Evolutionary conservation across 2,797 vertebrate genomes (phyloP), one percentile per base, ranked within the genome.

Genomic region (Myotis pilosus): DNA sequence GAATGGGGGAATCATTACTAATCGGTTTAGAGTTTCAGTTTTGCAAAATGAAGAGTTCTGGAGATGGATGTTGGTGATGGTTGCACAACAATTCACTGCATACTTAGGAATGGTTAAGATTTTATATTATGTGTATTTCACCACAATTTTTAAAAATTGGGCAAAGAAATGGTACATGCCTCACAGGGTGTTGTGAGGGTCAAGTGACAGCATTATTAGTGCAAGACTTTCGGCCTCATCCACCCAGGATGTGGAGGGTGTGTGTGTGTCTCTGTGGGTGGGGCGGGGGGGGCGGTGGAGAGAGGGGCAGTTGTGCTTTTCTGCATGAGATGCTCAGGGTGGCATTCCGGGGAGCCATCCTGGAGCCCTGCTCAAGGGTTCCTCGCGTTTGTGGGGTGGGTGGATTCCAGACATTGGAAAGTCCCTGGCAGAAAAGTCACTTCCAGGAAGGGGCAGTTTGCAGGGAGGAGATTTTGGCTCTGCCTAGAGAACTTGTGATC

Each of bases 391-490:
- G 83, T 92, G 71, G 79, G 62, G 13, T 83, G 82, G 68, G 64
- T 90, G 72, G 22, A 83, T 94, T 94, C 82, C 64, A 86, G 79
- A 23, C 53, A 28, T 11, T 2, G 89, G 94, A 96, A 96, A 96
- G 95, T 94, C 92, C 95, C 96, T 96, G 94, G 94, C 83, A 78
- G 93, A 51, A 51, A 91, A 55, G 76, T n/a, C 23, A 2, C 71
- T 87, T 72, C 44, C 80, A 62, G 44, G 60, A 16, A 84, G 62
- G 47, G 62, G 47, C 87, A 91, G 85, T 87, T 33, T 79, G 47
- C 64, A 83, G 84, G 89, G 60, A 66, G 64, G 82, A 75, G 79
- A 51, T 41, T 80, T 69, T 5, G 11, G 87, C 75, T 92, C 41
- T 25, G n/a, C 51, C 51, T 44, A 13, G n/a, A 86, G 68, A n/a